Base-by-base conservation (phyloP, 2,113 vertebrate genomes). In the Seriola rivoliana region DNA sequence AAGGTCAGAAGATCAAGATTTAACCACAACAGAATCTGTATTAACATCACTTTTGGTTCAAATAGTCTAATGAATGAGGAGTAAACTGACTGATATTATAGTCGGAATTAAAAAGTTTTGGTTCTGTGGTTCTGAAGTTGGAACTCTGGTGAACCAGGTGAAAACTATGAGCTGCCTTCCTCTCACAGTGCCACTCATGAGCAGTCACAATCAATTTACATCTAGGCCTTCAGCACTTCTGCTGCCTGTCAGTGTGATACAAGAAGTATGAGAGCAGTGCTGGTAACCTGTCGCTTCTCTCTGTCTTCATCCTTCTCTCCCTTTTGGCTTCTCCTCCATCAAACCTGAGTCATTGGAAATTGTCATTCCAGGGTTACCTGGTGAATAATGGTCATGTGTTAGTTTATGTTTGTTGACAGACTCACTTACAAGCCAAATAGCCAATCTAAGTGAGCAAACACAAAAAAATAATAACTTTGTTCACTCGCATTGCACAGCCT, bases 341-440 rank as follows among this genome's bases (percentile, higher is more conserved):
- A 67, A 78, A 73, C 73, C 29, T 42, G 63, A 85, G 76, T 86
- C 63, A 73, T 1, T 42, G 62, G 68, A 85, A 89, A 88, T 84
- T 70, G 71, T 89, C 79, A 63, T 82, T 85, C 42, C 58, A 46
- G 74, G 81, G 75, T 60, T 42, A 76, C 80, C 69, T 8, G 7
- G 40, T 42, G 40, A 42, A 10, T 42, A 11, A 7, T 38, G 38
- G 6, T 38, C 5, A 8, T 8, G 8, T 38, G 38, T n/a, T 52
- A 1, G 50, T 54, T 52, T 52, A 52, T 54, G 50, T 54, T 54
- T n/a, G 50, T 54, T 54, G 50, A n/a, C 17, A 50, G 6, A 21
- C 7, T 50, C 17, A 14, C 14, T 50, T 7, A 17, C 48, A 21
- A 50, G 48, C 50, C 50, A 54, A 54, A 54, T n/a, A n/a, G 50